Conservation (phyloP, 2,888 invertebrate genomes). For the Junonia oenone region DNA sequence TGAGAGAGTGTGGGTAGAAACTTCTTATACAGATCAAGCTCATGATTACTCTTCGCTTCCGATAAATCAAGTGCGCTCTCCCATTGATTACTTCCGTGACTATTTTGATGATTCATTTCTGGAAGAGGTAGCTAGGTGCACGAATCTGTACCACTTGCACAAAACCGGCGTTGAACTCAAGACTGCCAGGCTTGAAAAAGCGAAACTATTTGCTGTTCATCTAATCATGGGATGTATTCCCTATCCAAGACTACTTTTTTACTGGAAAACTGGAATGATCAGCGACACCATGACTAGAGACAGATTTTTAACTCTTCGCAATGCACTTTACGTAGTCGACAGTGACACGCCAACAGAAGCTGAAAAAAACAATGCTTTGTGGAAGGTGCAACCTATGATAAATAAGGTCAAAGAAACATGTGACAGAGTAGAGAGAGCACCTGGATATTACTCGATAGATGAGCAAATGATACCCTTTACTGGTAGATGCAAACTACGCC, state of each 20-base stretch:
- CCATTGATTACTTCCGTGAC: neutral
- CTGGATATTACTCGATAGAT: conserved; percentile 26
- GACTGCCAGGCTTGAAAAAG: conserved; percentile 17
- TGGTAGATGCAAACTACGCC: neutral
- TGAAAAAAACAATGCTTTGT: neutral
- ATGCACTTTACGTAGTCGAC: too few species aligned
- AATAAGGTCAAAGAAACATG: conserved; percentile 16
- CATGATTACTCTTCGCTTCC: neutral
- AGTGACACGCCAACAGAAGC: neutral
- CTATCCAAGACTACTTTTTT: conserved; percentile 16
- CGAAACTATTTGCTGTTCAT: conserved; percentile 22
- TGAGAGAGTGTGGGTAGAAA: neutral
- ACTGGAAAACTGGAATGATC: too few species aligned
- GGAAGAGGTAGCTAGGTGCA: conserved; percentile 17
- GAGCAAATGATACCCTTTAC: conserved; percentile 22
- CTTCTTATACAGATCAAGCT: neutral
- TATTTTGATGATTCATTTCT: neutral
- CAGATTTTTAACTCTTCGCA: too few species aligned
- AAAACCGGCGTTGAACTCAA: conserved; percentile 23
- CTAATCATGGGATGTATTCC: conserved; percentile 28
- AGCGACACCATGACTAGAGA: too few species aligned
- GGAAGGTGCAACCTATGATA: neutral
- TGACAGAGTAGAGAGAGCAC: conserved; percentile 25
- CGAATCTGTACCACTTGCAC: conserved; percentile 24
- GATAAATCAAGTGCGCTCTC: neutral